These are phyloP conservation scores for Ophion slaviceki DNA, from an alignment of 2,888 invertebrate species.

Conservation along the genomic window DNA sequence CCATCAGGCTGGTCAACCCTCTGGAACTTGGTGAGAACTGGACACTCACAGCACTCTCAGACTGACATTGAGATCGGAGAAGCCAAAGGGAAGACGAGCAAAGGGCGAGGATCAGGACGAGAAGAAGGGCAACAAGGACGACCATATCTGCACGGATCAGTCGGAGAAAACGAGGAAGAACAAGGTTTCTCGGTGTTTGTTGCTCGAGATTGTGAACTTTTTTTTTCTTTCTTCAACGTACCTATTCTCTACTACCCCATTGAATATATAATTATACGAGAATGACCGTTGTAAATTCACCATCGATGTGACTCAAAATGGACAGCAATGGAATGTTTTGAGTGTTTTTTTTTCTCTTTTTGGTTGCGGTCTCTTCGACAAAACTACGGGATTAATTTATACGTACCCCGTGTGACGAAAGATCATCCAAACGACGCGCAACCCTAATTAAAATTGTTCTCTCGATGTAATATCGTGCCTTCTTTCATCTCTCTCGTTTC, in stretches of 20 bases:
- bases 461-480: constrained; percentile 28
- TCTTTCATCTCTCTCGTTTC: neutral
- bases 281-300: neutral
- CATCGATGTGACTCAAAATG: neutral
- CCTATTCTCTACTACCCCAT: neutral
- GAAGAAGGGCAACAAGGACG: neutral
- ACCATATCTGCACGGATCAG: neutral
- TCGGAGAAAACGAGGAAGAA: neutral
- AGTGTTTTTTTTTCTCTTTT: neutral
- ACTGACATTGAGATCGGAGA: constrained; percentile 45
- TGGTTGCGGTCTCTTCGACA: neutral
- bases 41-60: constrained; percentile 78
- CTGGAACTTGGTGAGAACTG: constrained; percentile 79
- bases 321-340: neutral
- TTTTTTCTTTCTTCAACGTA: constrained; percentile 15
- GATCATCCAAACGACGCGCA: constrained; percentile 40
- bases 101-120: constrained; percentile 39
- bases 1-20: constrained; percentile 36
- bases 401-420: constrained; percentile 32
- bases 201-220: constrained; percentile 47
- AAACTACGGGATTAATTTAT: neutral
- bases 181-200: constrained; percentile 54
- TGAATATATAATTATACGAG: constrained; percentile 7
- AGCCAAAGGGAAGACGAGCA: constrained; percentile 33
- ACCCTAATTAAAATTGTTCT: constrained; percentile 54